Conservation (phyloP, 1,140 invertebrate species). For the Caenorhabditis inopinata region DNA sequence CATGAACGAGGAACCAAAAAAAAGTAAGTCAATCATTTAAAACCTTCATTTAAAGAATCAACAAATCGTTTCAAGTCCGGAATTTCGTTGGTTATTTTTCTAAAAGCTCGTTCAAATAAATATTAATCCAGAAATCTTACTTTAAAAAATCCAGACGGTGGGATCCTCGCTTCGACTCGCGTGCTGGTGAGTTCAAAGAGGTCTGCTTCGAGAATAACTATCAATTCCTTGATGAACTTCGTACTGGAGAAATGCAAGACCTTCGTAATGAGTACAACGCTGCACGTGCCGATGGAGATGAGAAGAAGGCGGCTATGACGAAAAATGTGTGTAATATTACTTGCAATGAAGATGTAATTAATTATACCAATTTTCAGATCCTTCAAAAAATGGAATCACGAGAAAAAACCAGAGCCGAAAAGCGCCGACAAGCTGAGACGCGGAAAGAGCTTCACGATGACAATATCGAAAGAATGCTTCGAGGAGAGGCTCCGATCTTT, state of each 20-base stretch:
- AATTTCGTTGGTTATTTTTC: no score
- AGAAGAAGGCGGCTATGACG: background rate
- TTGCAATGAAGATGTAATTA: no score
- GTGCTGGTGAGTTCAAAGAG: slow-evolving; percentile 38
- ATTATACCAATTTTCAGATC: background rate
- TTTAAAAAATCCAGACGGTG: slow-evolving; percentile 25
- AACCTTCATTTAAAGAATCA: no score
- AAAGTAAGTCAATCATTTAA: slow-evolving; percentile 13
- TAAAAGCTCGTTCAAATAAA: no score
- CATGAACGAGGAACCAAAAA: background rate
- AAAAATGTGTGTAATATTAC: background rate
- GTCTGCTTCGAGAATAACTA: slow-evolving; percentile 39
- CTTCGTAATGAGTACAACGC: background rate
- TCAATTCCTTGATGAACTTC: slow-evolving; percentile 35
- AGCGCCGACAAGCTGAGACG: slow-evolving; percentile 5
- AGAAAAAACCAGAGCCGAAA: background rate
- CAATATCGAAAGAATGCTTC: slow-evolving; percentile 38
- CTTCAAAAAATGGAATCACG: slow-evolving; percentile 24
- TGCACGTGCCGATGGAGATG: background rate
- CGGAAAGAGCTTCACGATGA: slow-evolving; percentile 36
- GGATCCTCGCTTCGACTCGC: slow-evolving; percentile 44
- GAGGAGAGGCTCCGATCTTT: slow-evolving; percentile 23
- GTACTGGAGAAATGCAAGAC: slow-evolving; percentile 14
- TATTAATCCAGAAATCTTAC: no score
- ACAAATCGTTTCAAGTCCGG: no score